Evolutionary conservation across 2,113 vertebrate species (phyloP).

Genomic region (Erythrocebus patas): DNA sequence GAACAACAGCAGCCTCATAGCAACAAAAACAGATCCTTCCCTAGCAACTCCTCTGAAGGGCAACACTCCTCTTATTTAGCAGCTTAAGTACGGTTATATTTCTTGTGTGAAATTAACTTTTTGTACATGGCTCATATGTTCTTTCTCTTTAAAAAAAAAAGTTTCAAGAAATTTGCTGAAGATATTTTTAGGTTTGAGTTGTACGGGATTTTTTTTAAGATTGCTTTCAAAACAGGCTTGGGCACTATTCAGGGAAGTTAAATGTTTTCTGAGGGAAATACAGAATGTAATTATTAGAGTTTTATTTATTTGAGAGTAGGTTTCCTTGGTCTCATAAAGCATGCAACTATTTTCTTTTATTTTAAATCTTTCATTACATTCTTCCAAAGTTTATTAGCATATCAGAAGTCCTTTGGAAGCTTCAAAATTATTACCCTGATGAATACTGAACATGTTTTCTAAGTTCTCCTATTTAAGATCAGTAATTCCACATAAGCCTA

Average conservation of each 20-base stretch:
- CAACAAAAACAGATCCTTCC: neutral
- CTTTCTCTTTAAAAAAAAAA: neutral
- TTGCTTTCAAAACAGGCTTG: constrained; percentile 36
- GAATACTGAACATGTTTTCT: neutral
- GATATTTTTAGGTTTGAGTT: constrained; percentile 37
- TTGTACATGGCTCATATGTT: neutral
- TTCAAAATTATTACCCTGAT: constrained; percentile 23
- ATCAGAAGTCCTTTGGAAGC: neutral
- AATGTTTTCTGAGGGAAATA: neutral
- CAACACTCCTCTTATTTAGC: neutral
- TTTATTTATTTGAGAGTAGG: neutral
- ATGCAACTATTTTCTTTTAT: neutral
- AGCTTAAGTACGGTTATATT: neutral
- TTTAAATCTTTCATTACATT: constrained; percentile 4
- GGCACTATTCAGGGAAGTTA: neutral
- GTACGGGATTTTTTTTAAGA: neutral
- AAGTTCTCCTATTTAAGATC: constrained; percentile 15
- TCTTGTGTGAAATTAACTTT: neutral
- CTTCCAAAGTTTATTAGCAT: neutral
- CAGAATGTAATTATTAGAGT: neutral
- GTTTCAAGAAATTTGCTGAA: neutral
- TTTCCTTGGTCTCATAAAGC: neutral
- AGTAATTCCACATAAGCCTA: neutral
- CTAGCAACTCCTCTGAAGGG: neutral
- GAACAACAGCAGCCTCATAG: neutral